Evolutionary conservation across 1,140 invertebrate genomes (phyloP).

Genomic region (Panagrolaimus sp.): DNA sequence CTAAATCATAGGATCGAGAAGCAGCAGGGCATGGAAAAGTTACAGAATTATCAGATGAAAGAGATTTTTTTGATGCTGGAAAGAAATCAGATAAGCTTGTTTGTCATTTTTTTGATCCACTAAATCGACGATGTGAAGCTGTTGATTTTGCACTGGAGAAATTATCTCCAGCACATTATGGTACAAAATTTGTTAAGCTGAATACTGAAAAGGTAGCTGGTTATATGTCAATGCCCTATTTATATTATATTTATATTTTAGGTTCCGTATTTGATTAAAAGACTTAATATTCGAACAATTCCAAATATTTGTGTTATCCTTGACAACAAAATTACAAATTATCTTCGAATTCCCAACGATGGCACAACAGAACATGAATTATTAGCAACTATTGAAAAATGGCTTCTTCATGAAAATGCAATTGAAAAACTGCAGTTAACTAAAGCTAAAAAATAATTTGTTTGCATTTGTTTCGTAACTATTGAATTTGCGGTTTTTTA

Average conservation of each 20-base stretch:
- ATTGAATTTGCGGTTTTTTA: too few species aligned
- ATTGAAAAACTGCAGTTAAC: not conserved
- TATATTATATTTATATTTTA: constrained; percentile 4
- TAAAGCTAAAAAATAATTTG: too few species aligned
- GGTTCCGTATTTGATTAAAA: constrained; percentile 22
- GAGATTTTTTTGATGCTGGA: constrained; percentile 24
- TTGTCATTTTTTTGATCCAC: constrained; percentile 18
- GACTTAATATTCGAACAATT: constrained; percentile 20
- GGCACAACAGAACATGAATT: not conserved
- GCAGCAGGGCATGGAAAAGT: constrained; percentile 22
- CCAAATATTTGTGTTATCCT: constrained; percentile 20
- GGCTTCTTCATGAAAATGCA: constrained; percentile 5
- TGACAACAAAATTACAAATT: constrained; percentile 21
- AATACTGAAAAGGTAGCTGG: constrained; percentile 17
- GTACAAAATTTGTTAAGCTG: constrained; percentile 17
- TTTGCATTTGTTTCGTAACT: too few species aligned
- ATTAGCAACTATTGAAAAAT: not conserved
- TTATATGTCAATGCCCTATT: too few species aligned
- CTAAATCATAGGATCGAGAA: constrained; percentile 4
- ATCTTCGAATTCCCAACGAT: constrained; percentile 19
- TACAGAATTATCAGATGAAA: constrained; percentile 23
- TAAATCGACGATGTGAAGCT: constrained; percentile 14
- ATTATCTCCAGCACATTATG: constrained; percentile 19
- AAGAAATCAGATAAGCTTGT: constrained; percentile 22
- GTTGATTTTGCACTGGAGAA: constrained; percentile 23